phyloP scores from a whole-genome alignment of 1,140 invertebrate genomes.

The Neomicropteryx cornuta region DNA sequence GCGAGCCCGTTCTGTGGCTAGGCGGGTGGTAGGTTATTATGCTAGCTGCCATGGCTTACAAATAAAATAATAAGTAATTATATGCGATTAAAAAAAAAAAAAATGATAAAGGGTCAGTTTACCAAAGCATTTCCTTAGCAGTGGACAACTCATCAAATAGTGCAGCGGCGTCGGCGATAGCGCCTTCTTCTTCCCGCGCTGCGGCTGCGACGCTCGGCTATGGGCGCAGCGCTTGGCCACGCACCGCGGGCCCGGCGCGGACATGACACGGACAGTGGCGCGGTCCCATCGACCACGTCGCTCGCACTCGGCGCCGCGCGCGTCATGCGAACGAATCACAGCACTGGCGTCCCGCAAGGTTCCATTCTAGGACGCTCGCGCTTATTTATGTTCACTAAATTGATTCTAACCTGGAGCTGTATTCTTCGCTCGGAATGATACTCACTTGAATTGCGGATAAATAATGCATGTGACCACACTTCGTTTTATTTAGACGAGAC shows the following conservation, averaged over 20 bases:
- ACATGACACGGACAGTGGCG: slow-evolving; percentile 2
- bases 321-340: slow-evolving; percentile 28
- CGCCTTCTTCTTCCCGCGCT: slow-evolving; percentile 35
- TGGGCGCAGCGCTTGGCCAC: slow-evolving; percentile 22
- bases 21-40: too few species aligned
- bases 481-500: too few species aligned
- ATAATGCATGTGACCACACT: too few species aligned
- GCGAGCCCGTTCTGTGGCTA: too few species aligned
- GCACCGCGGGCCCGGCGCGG: neutral
- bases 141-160: slow-evolving; percentile 44
- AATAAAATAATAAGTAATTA: slow-evolving; percentile 9
- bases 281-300: neutral
- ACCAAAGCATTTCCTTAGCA: slow-evolving; percentile 45
- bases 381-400: too few species aligned
- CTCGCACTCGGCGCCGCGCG: slow-evolving; percentile 17
- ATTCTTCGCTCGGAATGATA: too few species aligned
- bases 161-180: slow-evolving; percentile 38
- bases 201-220: slow-evolving; percentile 29
- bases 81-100: slow-evolving; percentile 18
- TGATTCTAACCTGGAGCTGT: too few species aligned
- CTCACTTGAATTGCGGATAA: too few species aligned
- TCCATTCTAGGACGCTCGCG: too few species aligned
- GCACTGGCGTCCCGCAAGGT: slow-evolving; percentile 18
- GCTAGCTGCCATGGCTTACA: too few species aligned
- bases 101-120: slow-evolving; percentile 27